Evolutionary conservation across 1,140 invertebrate genomes (phyloP).

Genomic region (Pogonomyrmex californicus): DNA sequence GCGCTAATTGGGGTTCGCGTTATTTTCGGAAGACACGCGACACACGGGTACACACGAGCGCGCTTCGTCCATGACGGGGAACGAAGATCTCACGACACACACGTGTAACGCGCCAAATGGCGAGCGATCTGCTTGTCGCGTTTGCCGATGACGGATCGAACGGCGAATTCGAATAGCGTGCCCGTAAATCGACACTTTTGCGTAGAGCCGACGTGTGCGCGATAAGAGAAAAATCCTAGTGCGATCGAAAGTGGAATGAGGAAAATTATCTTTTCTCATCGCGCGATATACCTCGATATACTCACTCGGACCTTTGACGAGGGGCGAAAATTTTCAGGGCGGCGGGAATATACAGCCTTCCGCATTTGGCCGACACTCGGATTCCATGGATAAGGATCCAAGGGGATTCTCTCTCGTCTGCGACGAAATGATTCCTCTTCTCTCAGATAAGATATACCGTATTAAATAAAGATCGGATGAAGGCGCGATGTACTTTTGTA

Average conservation of each 20-base stretch:
- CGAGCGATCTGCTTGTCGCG: conserved; percentile 12
- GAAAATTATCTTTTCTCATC: not conserved
- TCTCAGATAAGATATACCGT: conserved; percentile 33
- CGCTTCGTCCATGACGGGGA: not conserved
- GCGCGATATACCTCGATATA: not conserved
- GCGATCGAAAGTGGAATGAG: not conserved
- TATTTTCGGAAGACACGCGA: conserved; percentile 33
- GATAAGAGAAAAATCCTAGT: not conserved
- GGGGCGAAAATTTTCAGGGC: not conserved
- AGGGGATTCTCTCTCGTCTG: not conserved
- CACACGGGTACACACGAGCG: not conserved
- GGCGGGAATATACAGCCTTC: not conserved
- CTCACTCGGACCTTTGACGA: not conserved
- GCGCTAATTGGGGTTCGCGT: conserved; percentile 19
- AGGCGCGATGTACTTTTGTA: conserved; percentile 64
- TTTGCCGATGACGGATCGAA: not conserved
- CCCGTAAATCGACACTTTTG: conserved; percentile 16
- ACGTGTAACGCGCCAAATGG: not conserved
- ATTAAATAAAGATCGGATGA: conserved; percentile 23
- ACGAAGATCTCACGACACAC: not conserved
- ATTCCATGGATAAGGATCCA: not conserved
- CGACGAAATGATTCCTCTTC: conserved; percentile 14
- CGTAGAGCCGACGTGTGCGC: not conserved
- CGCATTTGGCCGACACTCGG: not conserved
- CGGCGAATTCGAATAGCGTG: too few species aligned